Evolutionary conservation across 1,140 invertebrate genomes (phyloP), one percentile per base, ranked within the genome.

Genomic region (Drosophila gunungcola): DNA sequence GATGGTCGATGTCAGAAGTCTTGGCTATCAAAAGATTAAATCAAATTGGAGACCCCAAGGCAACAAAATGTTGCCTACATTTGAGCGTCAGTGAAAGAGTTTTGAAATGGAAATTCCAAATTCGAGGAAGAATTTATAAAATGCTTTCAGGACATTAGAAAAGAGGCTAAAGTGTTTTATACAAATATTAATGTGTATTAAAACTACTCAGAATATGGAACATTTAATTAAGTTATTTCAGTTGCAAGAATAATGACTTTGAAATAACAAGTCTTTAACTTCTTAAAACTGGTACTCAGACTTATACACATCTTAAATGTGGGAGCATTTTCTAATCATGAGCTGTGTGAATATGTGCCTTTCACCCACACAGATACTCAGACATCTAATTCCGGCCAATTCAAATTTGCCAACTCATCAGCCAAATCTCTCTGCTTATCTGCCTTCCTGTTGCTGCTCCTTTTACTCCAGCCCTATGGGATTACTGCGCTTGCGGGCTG

Each of bases 401-500:
- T 69, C 43, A 70, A 70, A 69, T 48, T 70, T 57, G 64, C 68
- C 51, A 70, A 57, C 43, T 70, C 68, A 70, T 70, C 51, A 41
- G 36, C 16, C 27, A 55, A 68, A 57, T 56, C 43, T 51, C 16
- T 5, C n/a, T 64, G 25, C 60, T 68, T 52, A 68, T 64, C 64
- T 45, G 16, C 39, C 16, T 42, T 49, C 46, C 58, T 29, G 49
- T 42, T 27, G 27, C 49, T 25, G n/a, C 49, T 32, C 21, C 60
- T 52, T 7, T 0, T 39, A 16, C 11, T 0, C 51, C 2, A 29
- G 67, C 49, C 13, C 9, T 48, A 10, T 38, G n/a, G 38, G 32
- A 61, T 45, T 61, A 45, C 55, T 43, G 11, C 11, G 62, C 16
- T 41, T 64, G 64, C 60, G 21, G 65, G 64, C 51, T 67, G 63